Evolutionary conservation across 1,140 invertebrate species (phyloP).

Genomic region (Bombus ignitus): DNA sequence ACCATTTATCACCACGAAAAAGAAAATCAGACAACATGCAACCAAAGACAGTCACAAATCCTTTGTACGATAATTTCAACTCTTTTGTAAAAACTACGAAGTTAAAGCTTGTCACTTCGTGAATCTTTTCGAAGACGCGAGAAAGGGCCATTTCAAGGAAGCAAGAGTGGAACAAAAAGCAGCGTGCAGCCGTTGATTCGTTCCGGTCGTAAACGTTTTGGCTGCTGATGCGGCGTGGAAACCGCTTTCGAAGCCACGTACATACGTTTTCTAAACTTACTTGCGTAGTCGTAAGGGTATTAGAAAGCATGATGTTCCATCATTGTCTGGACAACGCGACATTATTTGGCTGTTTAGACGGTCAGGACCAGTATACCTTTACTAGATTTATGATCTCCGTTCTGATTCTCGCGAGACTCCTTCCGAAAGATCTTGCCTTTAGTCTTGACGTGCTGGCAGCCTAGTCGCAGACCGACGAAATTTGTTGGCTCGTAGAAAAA

Average conservation of each 20-base stretch:
- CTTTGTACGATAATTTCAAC: not conserved
- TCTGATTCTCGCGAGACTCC: constrained; percentile 42
- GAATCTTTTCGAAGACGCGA: not conserved
- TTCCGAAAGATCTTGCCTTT: constrained; percentile 11
- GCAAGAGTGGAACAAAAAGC: constrained; percentile 22
- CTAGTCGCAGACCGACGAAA: constrained; percentile 22
- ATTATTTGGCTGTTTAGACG: constrained; percentile 69
- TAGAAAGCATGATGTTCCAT: constrained; percentile 62
- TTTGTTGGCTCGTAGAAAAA: constrained; percentile 49
- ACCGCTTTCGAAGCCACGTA: not conserved
- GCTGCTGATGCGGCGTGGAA: not conserved
- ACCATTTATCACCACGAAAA: no score
- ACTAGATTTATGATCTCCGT: constrained; percentile 68
- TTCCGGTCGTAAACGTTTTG: constrained; percentile 52
- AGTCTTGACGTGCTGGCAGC: not conserved
- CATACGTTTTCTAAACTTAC: constrained; percentile 45
- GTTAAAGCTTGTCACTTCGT: not conserved
- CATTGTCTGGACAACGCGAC: constrained; percentile 66
- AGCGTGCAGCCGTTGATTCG: constrained; percentile 35
- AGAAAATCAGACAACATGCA: no score
- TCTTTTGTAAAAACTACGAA: not conserved
- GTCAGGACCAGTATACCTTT: constrained; percentile 25
- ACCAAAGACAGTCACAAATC: no score
- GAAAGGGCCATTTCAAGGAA: not conserved
- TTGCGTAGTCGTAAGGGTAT: constrained; percentile 63